These are phyloP conservation scores for Mizuhopecten yessoensis DNA, from an alignment of 1,140 invertebrate species.

Conservation along the genomic window DNA sequence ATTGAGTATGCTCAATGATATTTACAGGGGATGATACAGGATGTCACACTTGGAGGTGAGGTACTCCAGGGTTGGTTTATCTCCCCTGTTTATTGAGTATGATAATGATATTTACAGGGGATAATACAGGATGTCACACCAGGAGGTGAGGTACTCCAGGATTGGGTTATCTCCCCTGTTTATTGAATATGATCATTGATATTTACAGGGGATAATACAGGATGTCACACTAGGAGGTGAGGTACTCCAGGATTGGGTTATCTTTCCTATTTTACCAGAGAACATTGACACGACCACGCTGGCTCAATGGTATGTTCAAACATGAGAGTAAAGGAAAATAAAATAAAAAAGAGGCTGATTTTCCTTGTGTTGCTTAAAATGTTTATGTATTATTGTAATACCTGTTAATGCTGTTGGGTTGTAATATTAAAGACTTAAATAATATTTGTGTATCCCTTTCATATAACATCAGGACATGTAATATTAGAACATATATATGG, in stretches of 20 bases:
- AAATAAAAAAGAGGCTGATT: too few species aligned
- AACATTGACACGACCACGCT: slow-evolving; percentile 58
- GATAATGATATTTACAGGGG: background rate
- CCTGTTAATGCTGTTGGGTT: too few species aligned
- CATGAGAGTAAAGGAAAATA: too few species aligned
- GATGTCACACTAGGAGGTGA: slow-evolving; percentile 83
- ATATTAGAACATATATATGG: too few species aligned
- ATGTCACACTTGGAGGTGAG: background rate
- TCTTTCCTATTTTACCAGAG: slow-evolving; percentile 74
- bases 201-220: slow-evolving; percentile 82
- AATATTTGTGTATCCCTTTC: too few species aligned
- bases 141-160: background rate
- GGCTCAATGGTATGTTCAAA: background rate
- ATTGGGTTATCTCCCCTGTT: slow-evolving; percentile 19
- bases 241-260: slow-evolving; percentile 79
- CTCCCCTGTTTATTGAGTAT: background rate
- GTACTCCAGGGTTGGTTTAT: background rate
- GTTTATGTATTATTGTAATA: too few species aligned
- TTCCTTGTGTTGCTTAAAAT: too few species aligned
- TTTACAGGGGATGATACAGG: background rate
- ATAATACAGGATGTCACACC: background rate
- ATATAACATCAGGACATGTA: too few species aligned
- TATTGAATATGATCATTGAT: background rate
- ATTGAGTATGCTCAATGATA: background rate
- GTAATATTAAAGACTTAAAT: too few species aligned